Evolutionary conservation across 2,113 vertebrate genomes (phyloP).

Genomic region (Podarcis muralis): DNA sequence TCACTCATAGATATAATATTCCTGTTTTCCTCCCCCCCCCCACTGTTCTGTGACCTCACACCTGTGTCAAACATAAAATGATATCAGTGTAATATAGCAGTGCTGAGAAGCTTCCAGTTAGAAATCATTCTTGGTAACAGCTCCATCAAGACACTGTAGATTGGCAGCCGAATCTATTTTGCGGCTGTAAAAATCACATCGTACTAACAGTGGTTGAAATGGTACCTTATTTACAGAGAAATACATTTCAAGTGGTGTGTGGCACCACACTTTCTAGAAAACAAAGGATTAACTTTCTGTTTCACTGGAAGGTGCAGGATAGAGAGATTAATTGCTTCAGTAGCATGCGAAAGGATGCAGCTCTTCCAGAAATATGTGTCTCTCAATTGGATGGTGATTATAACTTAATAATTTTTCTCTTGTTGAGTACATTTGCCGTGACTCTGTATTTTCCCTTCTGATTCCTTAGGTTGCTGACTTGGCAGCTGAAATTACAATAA

Average conservation of each 20-base stretch:
- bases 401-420: not conserved
- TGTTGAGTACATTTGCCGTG: not conserved
- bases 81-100: slow-evolving; percentile 28
- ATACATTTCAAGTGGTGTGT: not conserved
- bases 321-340: not conserved
- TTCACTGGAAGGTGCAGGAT: not conserved
- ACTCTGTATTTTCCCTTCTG: not conserved
- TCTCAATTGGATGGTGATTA: not conserved
- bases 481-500: not conserved
- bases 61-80: slow-evolving; percentile 30
- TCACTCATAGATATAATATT: not conserved
- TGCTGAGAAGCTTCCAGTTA: slow-evolving; percentile 42
- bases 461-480: not conserved
- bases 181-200: slow-evolving; percentile 23
- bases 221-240: slow-evolving; percentile 18
- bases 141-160: slow-evolving; percentile 35
- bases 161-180: slow-evolving; percentile 41
- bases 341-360: not conserved
- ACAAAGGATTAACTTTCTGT: not conserved
- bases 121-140: slow-evolving; percentile 50
- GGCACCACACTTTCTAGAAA: not conserved
- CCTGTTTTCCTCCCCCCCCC: not conserved
- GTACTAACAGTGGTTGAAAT: slow-evolving; percentile 48
- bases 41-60: slow-evolving; percentile 17
- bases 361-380: not conserved